Evolutionary conservation across 2,888 invertebrate genomes (phyloP), one percentile per base, ranked within the genome.

Genomic region (Acleris holmiana): DNA sequence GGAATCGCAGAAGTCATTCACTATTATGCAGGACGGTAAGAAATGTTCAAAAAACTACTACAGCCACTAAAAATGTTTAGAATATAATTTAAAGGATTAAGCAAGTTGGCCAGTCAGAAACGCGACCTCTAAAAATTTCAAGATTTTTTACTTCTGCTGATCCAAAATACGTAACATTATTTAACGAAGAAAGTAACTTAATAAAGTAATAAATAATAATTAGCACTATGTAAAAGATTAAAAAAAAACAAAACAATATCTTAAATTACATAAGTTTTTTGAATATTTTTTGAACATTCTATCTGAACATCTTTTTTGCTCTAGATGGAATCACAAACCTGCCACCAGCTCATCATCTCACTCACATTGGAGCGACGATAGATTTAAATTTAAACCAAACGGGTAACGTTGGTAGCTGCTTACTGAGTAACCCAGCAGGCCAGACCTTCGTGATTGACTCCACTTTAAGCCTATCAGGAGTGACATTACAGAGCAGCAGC

Each of bases 241-340:
- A n/a, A n/a, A n/a, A n/a, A n/a, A n/a, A n/a, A n/a, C n/a, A n/a
- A n/a, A n/a, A n/a, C n/a, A n/a, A n/a, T n/a, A n/a, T n/a, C n/a
- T n/a, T n/a, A n/a, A n/a, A n/a, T n/a, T n/a, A n/a, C n/a, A n/a
- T n/a, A n/a, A n/a, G n/a, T n/a, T n/a, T n/a, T n/a, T n/a, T n/a
- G n/a, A n/a, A n/a, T 25, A 29, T 7, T 6, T 29, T 29, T 8
- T 8, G 4, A 29, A 8, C 29, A 29, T 29, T 8, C 8, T n/a
- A n/a, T n/a, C n/a, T 29, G 8, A 29, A 29, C 29, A 29, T 44
- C 5, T 35, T 40, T 21, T 47, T 3, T 8, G 18, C 29, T 62
- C 7, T 25, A 62, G 66, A 66, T 44, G 62, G 62, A 54, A 61
- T 66, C n/a, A 66, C 66, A 3, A 62, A 61, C 23, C 13, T 57